phyloP scores from a whole-genome alignment of 2,113 vertebrate species.

The Empidonax traillii region DNA sequence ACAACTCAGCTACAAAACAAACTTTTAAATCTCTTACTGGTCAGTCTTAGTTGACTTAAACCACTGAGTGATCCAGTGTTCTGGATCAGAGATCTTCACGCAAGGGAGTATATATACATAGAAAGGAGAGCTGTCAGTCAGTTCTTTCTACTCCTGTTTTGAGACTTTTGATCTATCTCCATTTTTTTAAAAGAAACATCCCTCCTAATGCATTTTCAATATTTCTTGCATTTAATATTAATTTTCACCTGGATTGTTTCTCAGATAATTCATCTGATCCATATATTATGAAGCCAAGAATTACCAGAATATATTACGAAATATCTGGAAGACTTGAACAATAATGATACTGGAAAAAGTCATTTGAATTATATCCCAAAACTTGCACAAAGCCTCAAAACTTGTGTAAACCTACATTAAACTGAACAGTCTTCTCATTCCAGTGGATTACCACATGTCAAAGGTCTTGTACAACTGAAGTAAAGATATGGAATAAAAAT shows the following conservation, averaged over 20 bases:
- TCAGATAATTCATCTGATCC: not conserved
- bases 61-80: not conserved
- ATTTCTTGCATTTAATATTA: not conserved
- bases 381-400: not conserved
- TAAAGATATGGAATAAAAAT: constrained; percentile 44
- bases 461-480: not conserved
- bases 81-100: not conserved
- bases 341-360: not conserved
- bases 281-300: not conserved
- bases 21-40: not conserved
- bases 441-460: not conserved
- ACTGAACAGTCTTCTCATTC: not conserved
- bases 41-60: not conserved
- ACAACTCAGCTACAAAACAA: not conserved
- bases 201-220: not conserved
- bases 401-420: not conserved
- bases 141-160: not conserved
- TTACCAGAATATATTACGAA: not conserved
- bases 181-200: not conserved
- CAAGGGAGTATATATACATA: not conserved
- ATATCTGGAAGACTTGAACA: not conserved
- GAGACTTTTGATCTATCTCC: not conserved
- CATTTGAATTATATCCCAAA: not conserved
- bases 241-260: not conserved
- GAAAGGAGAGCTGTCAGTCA: not conserved